Percentiles rank a stretch among this genome's conserved stretches.
These are phyloP conservation scores for Muscidifurax raptorellus DNA, from an alignment of 1,140 invertebrate genomes.

Conservation along the genomic window DNA sequence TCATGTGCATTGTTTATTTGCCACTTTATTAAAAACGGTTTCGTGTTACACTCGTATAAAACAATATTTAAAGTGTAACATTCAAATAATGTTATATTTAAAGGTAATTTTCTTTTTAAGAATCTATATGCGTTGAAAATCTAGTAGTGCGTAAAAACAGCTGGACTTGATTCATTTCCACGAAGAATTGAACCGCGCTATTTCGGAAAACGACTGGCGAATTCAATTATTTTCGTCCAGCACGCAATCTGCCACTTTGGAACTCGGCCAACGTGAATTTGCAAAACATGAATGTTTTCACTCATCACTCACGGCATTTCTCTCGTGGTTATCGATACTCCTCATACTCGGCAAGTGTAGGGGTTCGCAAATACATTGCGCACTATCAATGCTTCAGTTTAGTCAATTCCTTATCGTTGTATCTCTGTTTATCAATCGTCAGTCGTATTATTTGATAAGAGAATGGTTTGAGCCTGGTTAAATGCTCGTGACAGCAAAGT, in stretches of 20 bases:
- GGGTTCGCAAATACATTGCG: no score
- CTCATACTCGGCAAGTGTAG: background rate
- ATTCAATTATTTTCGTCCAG: constrained; percentile 58
- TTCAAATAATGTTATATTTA: no score
- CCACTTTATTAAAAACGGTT: background rate
- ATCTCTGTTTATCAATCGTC: background rate
- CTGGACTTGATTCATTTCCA: background rate
- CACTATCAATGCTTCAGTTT: no score
- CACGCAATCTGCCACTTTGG: constrained; percentile 50
- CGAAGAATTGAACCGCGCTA: constrained; percentile 35
- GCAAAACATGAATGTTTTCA: constrained; percentile 36
- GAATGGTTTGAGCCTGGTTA: background rate
- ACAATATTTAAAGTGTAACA: no score
- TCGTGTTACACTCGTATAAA: no score
- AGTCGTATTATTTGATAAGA: background rate
- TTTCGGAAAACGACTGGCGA: constrained; percentile 34
- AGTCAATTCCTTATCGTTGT: background rate
- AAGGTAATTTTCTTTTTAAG: no score
- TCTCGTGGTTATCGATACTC: background rate
- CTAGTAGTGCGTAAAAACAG: background rate
- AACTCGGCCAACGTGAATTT: constrained; percentile 51
- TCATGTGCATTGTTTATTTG: background rate
- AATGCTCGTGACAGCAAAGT: background rate
- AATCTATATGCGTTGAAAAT: background rate
- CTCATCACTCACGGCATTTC: constrained; percentile 6